Percentiles rank a stretch among this genome's conserved stretches.
These are phyloP conservation scores for Leucophenga montana DNA, from an alignment of 2,888 invertebrate species.

Conservation along the genomic window DNA sequence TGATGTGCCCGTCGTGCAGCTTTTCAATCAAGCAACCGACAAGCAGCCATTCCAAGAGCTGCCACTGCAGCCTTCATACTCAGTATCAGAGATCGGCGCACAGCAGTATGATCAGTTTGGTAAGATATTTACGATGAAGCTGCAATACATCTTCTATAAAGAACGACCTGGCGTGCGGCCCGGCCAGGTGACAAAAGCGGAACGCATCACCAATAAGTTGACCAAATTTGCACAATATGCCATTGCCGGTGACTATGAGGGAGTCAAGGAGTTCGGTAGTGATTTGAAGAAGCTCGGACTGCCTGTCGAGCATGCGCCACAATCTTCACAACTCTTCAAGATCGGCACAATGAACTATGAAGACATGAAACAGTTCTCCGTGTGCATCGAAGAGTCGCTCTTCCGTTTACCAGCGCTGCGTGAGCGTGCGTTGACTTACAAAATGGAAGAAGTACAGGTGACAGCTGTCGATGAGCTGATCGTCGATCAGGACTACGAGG, in stretches of 20 bases:
- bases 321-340: slow-evolving; percentile 95
- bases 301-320: slow-evolving; percentile 98
- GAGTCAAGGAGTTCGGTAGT: slow-evolving; percentile 93
- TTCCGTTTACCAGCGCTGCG: slow-evolving; percentile 89
- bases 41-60: slow-evolving; percentile 96
- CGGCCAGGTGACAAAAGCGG: slow-evolving; percentile 94
- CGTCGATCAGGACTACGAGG: slow-evolving; percentile 90
- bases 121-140: slow-evolving; percentile 97
- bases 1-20: slow-evolving; percentile 88
- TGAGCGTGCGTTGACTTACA: slow-evolving; percentile 91
- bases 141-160: slow-evolving; percentile 97
- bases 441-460: slow-evolving; percentile 96
- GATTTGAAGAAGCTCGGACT: slow-evolving; percentile 93
- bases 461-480: slow-evolving; percentile 94
- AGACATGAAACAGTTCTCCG: slow-evolving; percentile 93
- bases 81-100: slow-evolving; percentile 93
- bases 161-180: slow-evolving; percentile 97
- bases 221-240: slow-evolving; percentile 95
- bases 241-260: slow-evolving; percentile 94
- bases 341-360: slow-evolving; percentile 91
- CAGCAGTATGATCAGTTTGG: slow-evolving; percentile 99
- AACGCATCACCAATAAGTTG: slow-evolving; percentile 90
- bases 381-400: slow-evolving; percentile 92
- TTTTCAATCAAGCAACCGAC: slow-evolving; percentile 87
- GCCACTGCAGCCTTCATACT: slow-evolving; percentile 94